These are phyloP conservation scores for Drosophila affinis DNA, from an alignment of 2,888 invertebrate genomes.

Conservation along the genomic window DNA sequence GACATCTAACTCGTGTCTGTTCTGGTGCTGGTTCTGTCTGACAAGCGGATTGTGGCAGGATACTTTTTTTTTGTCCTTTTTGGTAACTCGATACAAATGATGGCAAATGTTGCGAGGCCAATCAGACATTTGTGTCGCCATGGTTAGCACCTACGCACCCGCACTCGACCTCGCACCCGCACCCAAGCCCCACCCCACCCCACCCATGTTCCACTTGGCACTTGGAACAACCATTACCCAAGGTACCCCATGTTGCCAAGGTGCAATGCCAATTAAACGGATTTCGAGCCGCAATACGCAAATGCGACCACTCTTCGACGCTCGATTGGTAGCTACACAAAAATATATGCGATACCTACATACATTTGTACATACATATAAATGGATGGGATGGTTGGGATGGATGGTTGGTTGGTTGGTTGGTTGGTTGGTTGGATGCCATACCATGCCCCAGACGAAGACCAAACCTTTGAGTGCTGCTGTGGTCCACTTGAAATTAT, in stretches of 20 bases:
- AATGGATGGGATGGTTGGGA: neutral
- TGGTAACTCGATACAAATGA: slow-evolving; percentile 66
- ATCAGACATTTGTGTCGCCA: slow-evolving; percentile 42
- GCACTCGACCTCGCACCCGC: too few relatives aligned
- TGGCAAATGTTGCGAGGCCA: slow-evolving; percentile 52
- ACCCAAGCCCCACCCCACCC: neutral
- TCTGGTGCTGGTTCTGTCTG: slow-evolving; percentile 15
- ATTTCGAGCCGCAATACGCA: slow-evolving; percentile 32
- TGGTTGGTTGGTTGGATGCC: neutral
- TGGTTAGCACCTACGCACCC: slow-evolving; percentile 41
- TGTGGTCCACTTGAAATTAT: slow-evolving; percentile 79
- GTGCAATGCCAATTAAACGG: slow-evolving; percentile 67
- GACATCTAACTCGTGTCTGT: slow-evolving; percentile 18
- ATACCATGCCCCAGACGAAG: slow-evolving; percentile 21
- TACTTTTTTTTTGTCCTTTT: slow-evolving; percentile 33
- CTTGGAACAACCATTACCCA: neutral
- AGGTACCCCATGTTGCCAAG: slow-evolving; percentile 36
- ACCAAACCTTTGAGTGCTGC: slow-evolving; percentile 59
- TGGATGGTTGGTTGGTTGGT: neutral
- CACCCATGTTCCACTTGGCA: neutral
- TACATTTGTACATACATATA: neutral
- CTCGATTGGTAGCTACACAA: slow-evolving; percentile 20
- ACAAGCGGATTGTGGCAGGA: slow-evolving; percentile 61
- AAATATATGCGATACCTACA: neutral
- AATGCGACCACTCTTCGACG: slow-evolving; percentile 30